These are phyloP conservation scores for Molossus alvarezi DNA, from an alignment of 2,797 vertebrate genomes.

Conservation along the genomic window DNA sequence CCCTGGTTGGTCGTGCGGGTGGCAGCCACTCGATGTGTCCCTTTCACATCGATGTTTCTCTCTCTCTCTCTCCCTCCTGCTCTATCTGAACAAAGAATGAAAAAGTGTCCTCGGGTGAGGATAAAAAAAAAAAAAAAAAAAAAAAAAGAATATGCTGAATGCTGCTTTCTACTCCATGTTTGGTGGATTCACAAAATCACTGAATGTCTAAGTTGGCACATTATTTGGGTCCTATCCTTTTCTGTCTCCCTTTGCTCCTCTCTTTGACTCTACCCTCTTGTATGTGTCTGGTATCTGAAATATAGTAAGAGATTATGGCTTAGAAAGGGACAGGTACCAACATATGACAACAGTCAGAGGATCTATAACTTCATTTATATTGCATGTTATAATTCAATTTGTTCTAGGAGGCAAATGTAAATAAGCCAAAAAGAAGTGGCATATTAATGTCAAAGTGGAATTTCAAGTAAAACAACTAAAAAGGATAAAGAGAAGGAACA, in stretches of 20 bases:
- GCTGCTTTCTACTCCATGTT: slow-evolving; percentile 24
- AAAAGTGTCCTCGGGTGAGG: too few species aligned
- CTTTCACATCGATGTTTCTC: too few species aligned
- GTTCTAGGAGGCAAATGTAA: slow-evolving; percentile 47
- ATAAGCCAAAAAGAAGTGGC: slow-evolving; percentile 9
- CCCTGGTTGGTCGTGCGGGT: too few species aligned
- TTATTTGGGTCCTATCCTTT: background rate
- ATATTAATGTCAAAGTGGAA: slow-evolving; percentile 47
- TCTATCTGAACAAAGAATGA: too few species aligned
- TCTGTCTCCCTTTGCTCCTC: background rate
- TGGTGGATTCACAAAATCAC: background rate
- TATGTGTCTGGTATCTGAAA: background rate
- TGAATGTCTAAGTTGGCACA: background rate
- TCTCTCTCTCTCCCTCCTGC: too few species aligned
- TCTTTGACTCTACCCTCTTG: background rate
- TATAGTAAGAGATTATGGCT: background rate
- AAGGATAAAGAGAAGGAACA: slow-evolving; percentile 35
- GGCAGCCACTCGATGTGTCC: too few species aligned
- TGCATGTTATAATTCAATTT: background rate
- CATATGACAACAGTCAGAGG: background rate
- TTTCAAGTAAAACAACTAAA: slow-evolving; percentile 61
- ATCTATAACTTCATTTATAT: background rate
- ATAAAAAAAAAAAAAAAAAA: too few species aligned
- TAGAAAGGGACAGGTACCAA: background rate
- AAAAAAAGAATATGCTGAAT: slow-evolving; percentile 15